These are phyloP conservation scores for Nephrotoma guestfalica DNA, from an alignment of 2,888 invertebrate genomes.

Conservation along the genomic window DNA sequence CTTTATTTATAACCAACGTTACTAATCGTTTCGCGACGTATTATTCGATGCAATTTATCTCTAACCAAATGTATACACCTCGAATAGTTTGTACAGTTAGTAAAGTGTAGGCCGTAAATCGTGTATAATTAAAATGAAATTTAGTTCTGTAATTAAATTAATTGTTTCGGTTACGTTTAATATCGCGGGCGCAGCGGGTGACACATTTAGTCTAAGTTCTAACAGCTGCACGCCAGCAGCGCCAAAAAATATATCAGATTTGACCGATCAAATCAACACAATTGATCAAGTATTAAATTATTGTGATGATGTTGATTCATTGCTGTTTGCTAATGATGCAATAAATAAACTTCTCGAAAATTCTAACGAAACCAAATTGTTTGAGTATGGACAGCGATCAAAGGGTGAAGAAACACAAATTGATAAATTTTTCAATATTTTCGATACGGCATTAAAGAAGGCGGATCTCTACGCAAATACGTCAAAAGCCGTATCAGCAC, in stretches of 20 bases:
- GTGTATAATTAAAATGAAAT: not conserved
- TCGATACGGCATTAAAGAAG: not conserved
- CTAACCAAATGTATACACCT: too few species aligned
- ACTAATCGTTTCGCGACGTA: not conserved
- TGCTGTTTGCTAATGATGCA: not conserved
- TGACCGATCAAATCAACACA: not conserved
- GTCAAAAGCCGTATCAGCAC: not conserved
- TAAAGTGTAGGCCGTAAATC: not conserved
- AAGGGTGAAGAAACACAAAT: not conserved
- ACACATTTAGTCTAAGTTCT: not conserved
- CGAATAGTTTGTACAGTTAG: not conserved
- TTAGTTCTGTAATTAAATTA: not conserved
- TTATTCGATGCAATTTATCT: not conserved
- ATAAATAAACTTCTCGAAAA: not conserved
- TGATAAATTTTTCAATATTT: not conserved
- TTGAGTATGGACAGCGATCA: not conserved
- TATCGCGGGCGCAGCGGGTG: not conserved
- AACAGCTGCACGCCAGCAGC: not conserved
- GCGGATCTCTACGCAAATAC: not conserved
- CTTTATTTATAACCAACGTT: too few species aligned
- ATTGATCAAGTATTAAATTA: not conserved
- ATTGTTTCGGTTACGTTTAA: not conserved
- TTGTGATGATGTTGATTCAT: not conserved
- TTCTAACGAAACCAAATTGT: not conserved
- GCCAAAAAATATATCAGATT: not conserved